A percentile compares a stretch with the other conserved stretches of the same genome.
Evolutionary conservation across 2,113 vertebrate species (phyloP).

Genomic region (Cynoglossus semilaevis): DNA sequence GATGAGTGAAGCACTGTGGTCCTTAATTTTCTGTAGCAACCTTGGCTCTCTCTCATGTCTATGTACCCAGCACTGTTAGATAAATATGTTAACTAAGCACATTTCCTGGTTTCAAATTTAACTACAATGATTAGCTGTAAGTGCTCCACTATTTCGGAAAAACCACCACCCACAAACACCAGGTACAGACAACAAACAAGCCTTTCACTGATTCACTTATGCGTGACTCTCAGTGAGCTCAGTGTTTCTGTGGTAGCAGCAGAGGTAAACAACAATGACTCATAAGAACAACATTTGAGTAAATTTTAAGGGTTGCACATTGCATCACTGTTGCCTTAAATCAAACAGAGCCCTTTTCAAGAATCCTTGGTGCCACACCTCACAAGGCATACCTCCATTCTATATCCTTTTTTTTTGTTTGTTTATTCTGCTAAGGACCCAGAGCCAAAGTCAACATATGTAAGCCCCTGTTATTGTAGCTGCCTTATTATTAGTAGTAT

Average conservation of each 20-base stretch:
- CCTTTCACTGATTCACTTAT: conserved; percentile 44
- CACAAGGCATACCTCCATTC: conserved; percentile 24
- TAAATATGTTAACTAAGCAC: not conserved
- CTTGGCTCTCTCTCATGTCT: not conserved
- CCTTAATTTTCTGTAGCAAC: no score
- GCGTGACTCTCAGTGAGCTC: conserved; percentile 25
- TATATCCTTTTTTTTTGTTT: conserved; percentile 16
- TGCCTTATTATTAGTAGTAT: not conserved
- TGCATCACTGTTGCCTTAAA: conserved; percentile 21
- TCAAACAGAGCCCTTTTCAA: conserved; percentile 59
- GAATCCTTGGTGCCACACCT: conserved; percentile 23
- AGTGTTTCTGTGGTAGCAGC: conserved; percentile 39
- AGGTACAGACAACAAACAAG: conserved; percentile 47
- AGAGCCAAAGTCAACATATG: no score
- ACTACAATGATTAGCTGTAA: conserved; percentile 16
- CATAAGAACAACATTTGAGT: conserved; percentile 47
- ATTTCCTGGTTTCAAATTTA: not conserved
- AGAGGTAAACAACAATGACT: conserved; percentile 46
- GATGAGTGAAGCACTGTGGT: no score
- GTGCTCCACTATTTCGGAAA: conserved; percentile 6
- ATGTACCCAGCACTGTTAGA: not conserved
- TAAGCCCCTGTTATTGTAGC: no score
- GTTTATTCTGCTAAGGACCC: conserved; percentile 15
- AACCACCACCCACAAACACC: conserved; percentile 27
- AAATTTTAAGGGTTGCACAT: conserved; percentile 50